A percentile compares a stretch with the other conserved stretches of the same genome.
These are phyloP conservation scores for Pangasius sanitwongsei DNA, from an alignment of 2,797 vertebrate species.

Conservation along the genomic window DNA sequence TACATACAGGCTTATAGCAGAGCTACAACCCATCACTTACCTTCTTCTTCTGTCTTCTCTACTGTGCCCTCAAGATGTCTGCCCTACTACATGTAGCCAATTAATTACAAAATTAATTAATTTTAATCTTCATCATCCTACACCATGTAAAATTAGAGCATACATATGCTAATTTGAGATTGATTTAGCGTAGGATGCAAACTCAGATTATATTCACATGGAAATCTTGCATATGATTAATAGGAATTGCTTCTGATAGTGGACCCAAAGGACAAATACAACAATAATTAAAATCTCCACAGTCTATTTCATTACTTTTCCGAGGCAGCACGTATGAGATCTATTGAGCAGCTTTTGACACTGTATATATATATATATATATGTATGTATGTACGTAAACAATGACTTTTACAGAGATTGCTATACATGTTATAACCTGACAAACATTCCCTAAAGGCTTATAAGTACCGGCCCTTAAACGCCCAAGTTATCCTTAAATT, in stretches of 20 bases:
- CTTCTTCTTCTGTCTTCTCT: slow-evolving; percentile 16
- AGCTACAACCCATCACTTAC: slow-evolving; percentile 10
- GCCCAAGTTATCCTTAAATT: slow-evolving; percentile 34
- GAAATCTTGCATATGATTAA: slow-evolving; percentile 31
- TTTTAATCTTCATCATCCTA: slow-evolving; percentile 78
- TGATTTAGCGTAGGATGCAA: slow-evolving; percentile 51
- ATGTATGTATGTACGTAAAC: not conserved
- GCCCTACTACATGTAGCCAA: slow-evolving; percentile 72
- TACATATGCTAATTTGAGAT: slow-evolving; percentile 67
- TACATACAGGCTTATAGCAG: not conserved
- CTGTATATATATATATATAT: no score
- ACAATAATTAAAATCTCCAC: slow-evolving; percentile 9
- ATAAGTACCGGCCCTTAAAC: slow-evolving; percentile 7
- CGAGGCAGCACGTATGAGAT: not conserved
- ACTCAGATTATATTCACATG: slow-evolving; percentile 59
- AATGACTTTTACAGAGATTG: not conserved
- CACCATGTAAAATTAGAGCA: slow-evolving; percentile 76
- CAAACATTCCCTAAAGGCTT: slow-evolving; percentile 7
- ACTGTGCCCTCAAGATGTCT: slow-evolving; percentile 70
- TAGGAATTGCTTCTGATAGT: slow-evolving; percentile 8
- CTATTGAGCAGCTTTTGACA: not conserved
- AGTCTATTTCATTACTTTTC: not conserved
- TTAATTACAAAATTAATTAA: slow-evolving; percentile 81
- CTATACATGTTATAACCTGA: not conserved
- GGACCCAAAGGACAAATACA: slow-evolving; percentile 18